These are phyloP conservation scores for Cheilosia vernalis DNA, from an alignment of 2,888 invertebrate species.

Conservation along the genomic window DNA sequence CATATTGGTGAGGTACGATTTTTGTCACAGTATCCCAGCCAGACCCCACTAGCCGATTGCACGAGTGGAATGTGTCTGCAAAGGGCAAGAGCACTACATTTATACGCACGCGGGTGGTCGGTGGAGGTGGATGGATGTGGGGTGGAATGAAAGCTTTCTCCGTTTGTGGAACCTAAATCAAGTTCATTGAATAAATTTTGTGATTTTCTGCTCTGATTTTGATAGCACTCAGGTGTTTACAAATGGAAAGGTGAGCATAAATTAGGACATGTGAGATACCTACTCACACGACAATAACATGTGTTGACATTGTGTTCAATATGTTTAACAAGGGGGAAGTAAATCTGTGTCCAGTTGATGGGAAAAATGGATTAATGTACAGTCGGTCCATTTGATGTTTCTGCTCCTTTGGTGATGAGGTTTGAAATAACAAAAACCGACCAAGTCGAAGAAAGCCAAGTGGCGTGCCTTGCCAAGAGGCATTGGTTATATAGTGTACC, in stretches of 20 bases:
- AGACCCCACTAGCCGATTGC: not conserved
- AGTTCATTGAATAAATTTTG: constrained; percentile 35
- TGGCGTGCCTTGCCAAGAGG: not conserved
- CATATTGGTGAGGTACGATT: constrained; percentile 18
- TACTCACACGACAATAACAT: not conserved
- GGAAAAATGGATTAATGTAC: too few relatives aligned
- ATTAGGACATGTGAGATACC: not conserved
- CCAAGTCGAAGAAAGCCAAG: not conserved
- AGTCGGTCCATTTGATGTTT: too few relatives aligned
- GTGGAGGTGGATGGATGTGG: not conserved
- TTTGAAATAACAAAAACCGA: not conserved
- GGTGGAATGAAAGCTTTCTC: constrained; percentile 54
- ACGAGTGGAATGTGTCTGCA: constrained; percentile 48
- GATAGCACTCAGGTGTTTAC: constrained; percentile 4
- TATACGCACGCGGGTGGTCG: not conserved
- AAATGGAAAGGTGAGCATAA: constrained; percentile 6
- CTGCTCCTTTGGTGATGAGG: too few relatives aligned
- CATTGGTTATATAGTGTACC: constrained; percentile 28
- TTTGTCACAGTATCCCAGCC: not conserved
- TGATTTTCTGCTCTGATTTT: constrained; percentile 1
- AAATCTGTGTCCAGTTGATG: not conserved
- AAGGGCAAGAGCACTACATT: constrained; percentile 8
- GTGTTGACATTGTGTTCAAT: constrained; percentile 22
- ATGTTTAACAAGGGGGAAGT: not conserved
- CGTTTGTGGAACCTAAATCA: constrained; percentile 52